Percentiles rank a stretch among this genome's conserved stretches.
These are phyloP conservation scores for Mactra quadrangularis DNA, from an alignment of 1,140 invertebrate species.

Conservation along the genomic window DNA sequence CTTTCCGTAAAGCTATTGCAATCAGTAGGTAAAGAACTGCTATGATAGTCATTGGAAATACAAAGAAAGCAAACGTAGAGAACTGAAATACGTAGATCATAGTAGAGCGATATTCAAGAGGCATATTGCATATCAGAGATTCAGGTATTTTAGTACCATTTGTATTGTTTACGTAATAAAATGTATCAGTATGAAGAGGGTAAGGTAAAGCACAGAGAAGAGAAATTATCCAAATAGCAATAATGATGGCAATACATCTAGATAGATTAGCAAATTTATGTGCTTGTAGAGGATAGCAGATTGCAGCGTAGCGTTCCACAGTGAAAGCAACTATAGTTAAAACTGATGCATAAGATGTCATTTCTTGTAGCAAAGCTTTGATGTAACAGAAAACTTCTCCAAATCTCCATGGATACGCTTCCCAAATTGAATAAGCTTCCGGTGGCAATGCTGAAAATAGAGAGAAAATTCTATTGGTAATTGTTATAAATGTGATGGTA, in stretches of 20 bases:
- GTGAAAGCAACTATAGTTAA: constrained; percentile 83
- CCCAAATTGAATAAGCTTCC: constrained; percentile 94
- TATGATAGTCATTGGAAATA: constrained; percentile 81
- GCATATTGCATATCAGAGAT: constrained; percentile 73
- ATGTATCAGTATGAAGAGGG: constrained; percentile 73
- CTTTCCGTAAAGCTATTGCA: constrained; percentile 75
- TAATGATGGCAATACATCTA: constrained; percentile 91
- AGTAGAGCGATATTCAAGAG: constrained; percentile 51
- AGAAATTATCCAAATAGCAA: constrained; percentile 90
- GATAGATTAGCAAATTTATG: constrained; percentile 86
- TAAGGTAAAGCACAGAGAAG: constrained; percentile 90
- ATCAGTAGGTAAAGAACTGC: constrained; percentile 80
- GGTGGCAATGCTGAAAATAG: constrained; percentile 88
- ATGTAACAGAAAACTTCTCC: constrained; percentile 93
- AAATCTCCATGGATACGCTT: constrained; percentile 93
- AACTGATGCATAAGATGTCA: constrained; percentile 87
- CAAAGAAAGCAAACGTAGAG: constrained; percentile 81
- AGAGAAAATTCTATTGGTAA: not conserved
- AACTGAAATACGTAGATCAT: constrained; percentile 64
- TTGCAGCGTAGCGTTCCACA: constrained; percentile 82
- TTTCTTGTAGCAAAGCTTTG: constrained; percentile 92
- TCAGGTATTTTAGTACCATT: constrained; percentile 68
- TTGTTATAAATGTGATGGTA: not conserved
- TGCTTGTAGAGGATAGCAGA: constrained; percentile 79
- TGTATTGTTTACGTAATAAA: constrained; percentile 82